Base-by-base conservation (phyloP, 1,140 invertebrate species). In the Pemphigus obesinymphae region DNA sequence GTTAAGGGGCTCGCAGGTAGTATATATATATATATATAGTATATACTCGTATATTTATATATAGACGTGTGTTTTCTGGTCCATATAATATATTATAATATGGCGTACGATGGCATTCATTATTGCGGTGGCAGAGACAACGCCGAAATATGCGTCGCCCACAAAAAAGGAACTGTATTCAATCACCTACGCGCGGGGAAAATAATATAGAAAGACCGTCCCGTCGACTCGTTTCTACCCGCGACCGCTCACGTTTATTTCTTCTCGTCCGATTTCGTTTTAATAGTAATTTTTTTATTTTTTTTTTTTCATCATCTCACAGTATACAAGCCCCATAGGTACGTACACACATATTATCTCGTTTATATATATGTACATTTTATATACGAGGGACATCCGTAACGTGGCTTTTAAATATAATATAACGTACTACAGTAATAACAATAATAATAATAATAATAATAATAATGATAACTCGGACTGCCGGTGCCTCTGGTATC, bases 401-500 rank as follows among this genome's bases (percentile, higher is more conserved):
- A n/a, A n/a, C 31, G 53, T 55, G 73, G 48, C 55, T 45, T 80
- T 80, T 80, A 45, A n/a, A n/a, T n/a, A n/a, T n/a, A n/a, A 40
- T 45, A 80, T 80, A 63, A 80, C 23, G 37, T 63, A 58, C n/a
- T n/a, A 76, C 58, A 76, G 50, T 76, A 80, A 80, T 63, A 63
- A 45, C 26, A 80, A 78, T 78, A 78, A 80, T 63, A 63, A 80
- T 80, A 63, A 55, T 76, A 76, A 76, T 76, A 55, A 55, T 53
- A 76, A 61, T 78, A 48, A 26, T 48, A 61, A 37, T 61, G 43
- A 78, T 61, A 61, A 78, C 76, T 63, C 76, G 76, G 40, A 8
- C 20, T 20, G 37, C 55, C 26, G 76, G 10, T 40, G 31, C 45
- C 20, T 17, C 4, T 31, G 48, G 50, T n/a, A n/a, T 76, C 73